Conservation (phyloP, 2,113 vertebrate genomes). For the Terrapene triunguis region DNA sequence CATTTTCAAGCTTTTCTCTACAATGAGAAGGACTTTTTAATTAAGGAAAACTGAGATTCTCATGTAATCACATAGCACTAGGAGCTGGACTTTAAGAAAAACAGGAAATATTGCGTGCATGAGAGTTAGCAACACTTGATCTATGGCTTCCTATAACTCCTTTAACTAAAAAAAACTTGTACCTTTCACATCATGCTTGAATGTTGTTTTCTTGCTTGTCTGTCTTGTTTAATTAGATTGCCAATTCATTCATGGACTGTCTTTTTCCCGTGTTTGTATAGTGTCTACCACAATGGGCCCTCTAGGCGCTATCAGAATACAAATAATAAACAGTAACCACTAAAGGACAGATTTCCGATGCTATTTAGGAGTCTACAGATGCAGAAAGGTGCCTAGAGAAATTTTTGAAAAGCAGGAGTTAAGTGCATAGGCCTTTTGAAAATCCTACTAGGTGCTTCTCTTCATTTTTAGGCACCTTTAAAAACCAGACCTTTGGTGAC, state of each 20-base stretch:
- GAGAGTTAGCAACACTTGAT: conserved; percentile 22
- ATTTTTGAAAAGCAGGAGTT: background rate
- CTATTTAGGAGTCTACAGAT: background rate
- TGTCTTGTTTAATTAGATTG: no score
- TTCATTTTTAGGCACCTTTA: background rate
- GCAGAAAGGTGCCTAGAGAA: rapidly evolving
- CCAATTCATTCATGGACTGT: no score
- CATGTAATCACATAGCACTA: background rate
- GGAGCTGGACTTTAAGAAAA: conserved; percentile 22
- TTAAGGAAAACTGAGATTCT: background rate
- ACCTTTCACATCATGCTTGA: no score
- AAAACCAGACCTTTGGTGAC: background rate
- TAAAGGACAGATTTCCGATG: no score
- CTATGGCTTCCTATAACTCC: background rate
- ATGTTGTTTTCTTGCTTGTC: no score
- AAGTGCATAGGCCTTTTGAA: background rate
- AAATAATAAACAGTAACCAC: background rate
- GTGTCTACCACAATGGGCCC: no score
- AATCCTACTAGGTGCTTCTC: background rate
- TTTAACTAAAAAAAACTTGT: background rate
- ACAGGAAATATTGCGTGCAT: background rate
- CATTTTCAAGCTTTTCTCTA: background rate
- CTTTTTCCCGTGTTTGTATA: no score
- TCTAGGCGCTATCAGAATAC: rapidly evolving
- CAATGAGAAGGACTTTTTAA: background rate